Evolutionary conservation across 1,140 invertebrate genomes (phyloP).

Genomic region (Pogonognathellus flavescens): DNA sequence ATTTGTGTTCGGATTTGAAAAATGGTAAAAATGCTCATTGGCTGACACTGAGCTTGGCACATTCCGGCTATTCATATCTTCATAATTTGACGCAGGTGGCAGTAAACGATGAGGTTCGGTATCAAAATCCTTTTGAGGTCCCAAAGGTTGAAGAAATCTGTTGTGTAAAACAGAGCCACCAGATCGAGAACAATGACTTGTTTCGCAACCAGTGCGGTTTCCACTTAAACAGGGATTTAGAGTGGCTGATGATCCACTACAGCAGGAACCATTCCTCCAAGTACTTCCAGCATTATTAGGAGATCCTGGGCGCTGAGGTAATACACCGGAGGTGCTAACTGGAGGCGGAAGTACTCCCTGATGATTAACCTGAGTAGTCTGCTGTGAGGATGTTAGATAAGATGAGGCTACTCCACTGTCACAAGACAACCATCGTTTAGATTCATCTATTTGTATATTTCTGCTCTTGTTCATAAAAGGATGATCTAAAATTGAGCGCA

Average conservation of each 20-base stretch:
- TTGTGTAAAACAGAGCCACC: neutral
- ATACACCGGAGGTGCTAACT: neutral
- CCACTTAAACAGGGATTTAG: neutral
- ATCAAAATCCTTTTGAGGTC: slow-evolving; percentile 2
- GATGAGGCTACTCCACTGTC: slow-evolving; percentile 63
- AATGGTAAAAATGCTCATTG: neutral
- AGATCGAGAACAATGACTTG: slow-evolving; percentile 1
- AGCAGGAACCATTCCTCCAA: slow-evolving; percentile 21
- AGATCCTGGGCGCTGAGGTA: neutral
- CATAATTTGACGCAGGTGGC: neutral
- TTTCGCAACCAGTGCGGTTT: neutral
- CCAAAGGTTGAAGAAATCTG: neutral
- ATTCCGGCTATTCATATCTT: neutral
- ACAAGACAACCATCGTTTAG: slow-evolving; percentile 60
- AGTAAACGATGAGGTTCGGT: neutral
- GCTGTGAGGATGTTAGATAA: neutral
- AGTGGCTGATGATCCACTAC: slow-evolving; percentile 13
- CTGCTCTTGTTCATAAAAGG: slow-evolving; percentile 78
- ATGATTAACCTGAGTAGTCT: neutral
- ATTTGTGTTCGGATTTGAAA: neutral
- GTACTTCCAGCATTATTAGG: neutral
- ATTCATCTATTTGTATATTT: slow-evolving; percentile 30
- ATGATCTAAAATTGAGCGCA: slow-evolving; percentile 83
- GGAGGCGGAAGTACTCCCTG: slow-evolving; percentile 8
- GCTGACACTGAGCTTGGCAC: neutral